Base-by-base conservation (phyloP, 2,797 vertebrate genomes). In the Ara ararauna region DNA sequence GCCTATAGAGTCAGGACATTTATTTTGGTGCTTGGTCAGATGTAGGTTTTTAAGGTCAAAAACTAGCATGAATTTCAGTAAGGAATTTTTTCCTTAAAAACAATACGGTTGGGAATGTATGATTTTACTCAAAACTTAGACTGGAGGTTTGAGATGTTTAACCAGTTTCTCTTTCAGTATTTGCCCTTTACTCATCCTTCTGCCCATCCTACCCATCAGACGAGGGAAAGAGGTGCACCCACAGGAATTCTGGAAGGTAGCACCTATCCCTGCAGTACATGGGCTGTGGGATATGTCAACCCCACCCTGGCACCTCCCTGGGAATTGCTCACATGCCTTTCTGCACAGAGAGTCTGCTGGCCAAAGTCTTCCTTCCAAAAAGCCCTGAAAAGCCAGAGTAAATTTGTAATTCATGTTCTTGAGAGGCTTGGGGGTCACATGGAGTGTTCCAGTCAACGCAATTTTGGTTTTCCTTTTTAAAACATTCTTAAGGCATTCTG, bases 381-480 rank as follows among this genome's bases (percentile, higher is more conserved):
- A 85, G 15, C 70, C 62, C 70, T 32, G 58, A 70, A 87, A 90
- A 85, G 36, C 65, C 68, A 60, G 17, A 5, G 5, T 29, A 16
- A 66, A 87, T 89, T 6, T 74, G 34, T 40, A 80, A 87, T 78
- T 87, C 75, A 70, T 68, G 54, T 89, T 92, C 36, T 23, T 83
- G 54, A 45, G 72, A 75, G 64, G 13, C 83, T 87, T 2, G 0
- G 22, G 81, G 47, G 68, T 53, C 66, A 56, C 68, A 27, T 42
- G 78, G 62, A 85, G 82, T 21, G 24, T 85, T 95, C 92, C 86
- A 95, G 87, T 94, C 92, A 92, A 95, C n/a, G 50, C 79, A 45
- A 93, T 93, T 94, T 91, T 94, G 67, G 48, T 74, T 93, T 94
- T 91, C 27, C 51, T 85, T 89, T 89, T 87, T 38, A 70, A 93